phyloP scores from a whole-genome alignment of 2,888 invertebrate genomes.

The Oegoconia quadripuncta region DNA sequence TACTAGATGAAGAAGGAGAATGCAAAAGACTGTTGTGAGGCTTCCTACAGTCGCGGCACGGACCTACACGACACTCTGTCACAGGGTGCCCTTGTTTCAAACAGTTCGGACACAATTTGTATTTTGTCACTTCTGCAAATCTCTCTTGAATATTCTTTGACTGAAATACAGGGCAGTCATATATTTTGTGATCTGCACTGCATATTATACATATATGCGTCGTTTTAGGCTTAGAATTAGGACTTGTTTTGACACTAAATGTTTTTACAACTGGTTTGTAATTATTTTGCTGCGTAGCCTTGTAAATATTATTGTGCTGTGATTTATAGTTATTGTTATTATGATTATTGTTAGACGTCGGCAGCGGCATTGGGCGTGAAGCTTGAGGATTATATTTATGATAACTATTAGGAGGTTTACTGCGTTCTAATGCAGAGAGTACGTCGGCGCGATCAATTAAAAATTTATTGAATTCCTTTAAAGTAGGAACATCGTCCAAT shows the following conservation, averaged over 20 bases:
- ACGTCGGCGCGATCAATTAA: conserved; percentile 25
- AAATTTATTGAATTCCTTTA: conserved; percentile 24
- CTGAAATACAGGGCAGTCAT: conserved; percentile 24
- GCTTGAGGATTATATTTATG: no score
- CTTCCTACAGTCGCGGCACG: conserved; percentile 22
- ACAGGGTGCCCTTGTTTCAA: conserved; percentile 20
- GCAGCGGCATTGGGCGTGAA: no score
- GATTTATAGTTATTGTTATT: no score
- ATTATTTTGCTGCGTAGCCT: neutral
- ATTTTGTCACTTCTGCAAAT: conserved; percentile 12
- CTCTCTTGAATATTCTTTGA: conserved; percentile 15
- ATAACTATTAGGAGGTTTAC: no score
- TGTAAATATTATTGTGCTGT: neutral
- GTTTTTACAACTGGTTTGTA: no score
- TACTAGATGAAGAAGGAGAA: no score
- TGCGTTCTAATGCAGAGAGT: conserved; percentile 21
- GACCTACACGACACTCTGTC: conserved; percentile 23
- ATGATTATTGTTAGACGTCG: conserved; percentile 4
- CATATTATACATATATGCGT: conserved; percentile 20
- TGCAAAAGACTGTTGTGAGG: conserved; percentile 25
- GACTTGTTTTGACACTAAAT: conserved; percentile 11
- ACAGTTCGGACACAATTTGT: conserved; percentile 23
- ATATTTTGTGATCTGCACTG: conserved; percentile 21
- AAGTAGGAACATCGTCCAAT: conserved; percentile 14
- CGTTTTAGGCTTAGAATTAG: neutral